Evolutionary conservation across 2,888 invertebrate genomes (phyloP).

Genomic region (Ctena decussata): DNA sequence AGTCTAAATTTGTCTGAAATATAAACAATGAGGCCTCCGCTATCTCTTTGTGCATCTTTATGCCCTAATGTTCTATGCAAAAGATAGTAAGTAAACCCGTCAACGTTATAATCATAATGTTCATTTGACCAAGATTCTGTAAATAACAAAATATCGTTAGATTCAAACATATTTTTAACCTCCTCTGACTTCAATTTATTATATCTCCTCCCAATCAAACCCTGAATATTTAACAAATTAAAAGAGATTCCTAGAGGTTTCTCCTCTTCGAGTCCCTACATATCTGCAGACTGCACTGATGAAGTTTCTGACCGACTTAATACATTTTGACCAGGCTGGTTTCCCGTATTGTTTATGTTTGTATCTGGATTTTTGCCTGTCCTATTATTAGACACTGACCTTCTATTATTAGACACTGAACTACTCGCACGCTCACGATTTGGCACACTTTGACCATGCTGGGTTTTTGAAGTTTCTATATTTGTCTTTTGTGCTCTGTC

Average conservation of each 20-base stretch:
- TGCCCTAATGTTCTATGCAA: no score
- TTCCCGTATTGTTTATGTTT: neutral
- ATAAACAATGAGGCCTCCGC: no score
- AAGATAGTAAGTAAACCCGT: neutral
- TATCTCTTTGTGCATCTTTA: no score
- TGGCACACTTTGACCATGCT: no score
- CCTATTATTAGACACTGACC: neutral
- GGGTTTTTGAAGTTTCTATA: no score
- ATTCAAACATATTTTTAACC: neutral
- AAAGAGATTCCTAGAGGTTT: neutral
- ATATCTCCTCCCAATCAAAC: neutral
- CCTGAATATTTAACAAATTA: neutral
- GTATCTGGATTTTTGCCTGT: neutral
- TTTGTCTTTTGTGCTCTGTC: no score
- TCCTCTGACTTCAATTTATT: neutral
- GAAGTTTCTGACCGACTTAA: no score
- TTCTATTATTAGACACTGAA: no score
- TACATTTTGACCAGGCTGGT: neutral
- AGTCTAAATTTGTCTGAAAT: no score
- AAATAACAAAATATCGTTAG: neutral
- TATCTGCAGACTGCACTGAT: neutral
- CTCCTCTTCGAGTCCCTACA: neutral
- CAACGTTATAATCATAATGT: neutral
- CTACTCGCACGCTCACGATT: no score
- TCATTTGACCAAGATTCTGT: neutral